Percentiles rank a stretch among this genome's conserved stretches.
phyloP scores from a whole-genome alignment of 2,888 invertebrate genomes.

The Polydrusus cervinus region DNA sequence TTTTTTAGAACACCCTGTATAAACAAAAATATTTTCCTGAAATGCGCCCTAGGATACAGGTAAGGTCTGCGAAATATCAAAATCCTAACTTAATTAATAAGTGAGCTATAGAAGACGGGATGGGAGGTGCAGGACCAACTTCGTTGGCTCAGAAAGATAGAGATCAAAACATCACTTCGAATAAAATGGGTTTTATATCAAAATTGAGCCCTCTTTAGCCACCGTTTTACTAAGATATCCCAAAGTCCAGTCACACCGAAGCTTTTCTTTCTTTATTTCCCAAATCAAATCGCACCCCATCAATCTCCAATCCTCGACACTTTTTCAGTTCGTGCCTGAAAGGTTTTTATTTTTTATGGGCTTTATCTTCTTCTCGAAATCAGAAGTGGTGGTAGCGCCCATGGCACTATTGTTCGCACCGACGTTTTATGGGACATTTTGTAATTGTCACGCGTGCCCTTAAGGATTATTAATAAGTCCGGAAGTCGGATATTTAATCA shows the following conservation, averaged over 20 bases:
- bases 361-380: slow-evolving; percentile 31
- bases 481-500: slow-evolving; percentile 35
- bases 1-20: too few species aligned
- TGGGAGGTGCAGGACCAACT: too few species aligned
- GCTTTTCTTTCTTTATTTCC: slow-evolving; percentile 15
- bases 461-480: slow-evolving; percentile 35
- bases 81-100: too few species aligned
- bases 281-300: slow-evolving; percentile 36
- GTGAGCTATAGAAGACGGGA: too few species aligned
- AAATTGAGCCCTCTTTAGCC: too few species aligned
- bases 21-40: too few species aligned
- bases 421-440: slow-evolving; percentile 35
- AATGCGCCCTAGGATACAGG: too few species aligned
- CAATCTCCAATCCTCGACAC: slow-evolving; percentile 39
- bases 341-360: slow-evolving; percentile 34
- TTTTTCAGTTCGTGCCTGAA: slow-evolving; percentile 39
- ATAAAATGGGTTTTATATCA: too few species aligned
- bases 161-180: too few species aligned
- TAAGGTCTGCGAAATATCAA: too few species aligned
- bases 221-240: not conserved
- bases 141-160: too few species aligned
- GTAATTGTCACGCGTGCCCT: slow-evolving; percentile 43
- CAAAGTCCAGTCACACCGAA: not conserved
- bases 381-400: slow-evolving; percentile 8
- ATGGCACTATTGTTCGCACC: slow-evolving; percentile 42